phyloP scores from a whole-genome alignment of 2,113 vertebrate genomes.

The Malaclemys terrapin region DNA sequence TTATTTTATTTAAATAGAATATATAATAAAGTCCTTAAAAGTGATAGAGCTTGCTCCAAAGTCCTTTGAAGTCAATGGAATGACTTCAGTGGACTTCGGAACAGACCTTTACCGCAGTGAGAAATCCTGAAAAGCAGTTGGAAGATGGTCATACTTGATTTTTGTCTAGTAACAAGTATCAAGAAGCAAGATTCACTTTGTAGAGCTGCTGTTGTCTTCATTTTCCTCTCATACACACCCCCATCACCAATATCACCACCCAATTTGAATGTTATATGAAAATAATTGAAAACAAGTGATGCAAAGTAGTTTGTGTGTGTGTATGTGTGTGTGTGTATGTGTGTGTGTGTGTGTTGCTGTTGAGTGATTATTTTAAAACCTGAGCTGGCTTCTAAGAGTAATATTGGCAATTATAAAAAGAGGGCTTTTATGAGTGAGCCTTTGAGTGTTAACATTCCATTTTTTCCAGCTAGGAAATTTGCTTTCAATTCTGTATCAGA shows the following conservation, averaged over 20 bases:
- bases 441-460: conserved; percentile 13
- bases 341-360: neutral
- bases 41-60: neutral
- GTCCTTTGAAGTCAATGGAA: neutral
- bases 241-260: neutral
- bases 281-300: neutral
- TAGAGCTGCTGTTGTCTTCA: neutral
- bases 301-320: neutral
- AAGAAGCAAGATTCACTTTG: neutral
- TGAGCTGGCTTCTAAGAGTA: neutral
- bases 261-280: neutral
- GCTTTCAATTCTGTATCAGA: conserved; percentile 33
- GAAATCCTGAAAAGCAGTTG: neutral
- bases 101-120: neutral
- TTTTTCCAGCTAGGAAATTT: conserved; percentile 38
- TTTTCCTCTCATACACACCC: neutral
- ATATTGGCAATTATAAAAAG: conserved; percentile 21
- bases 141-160: neutral
- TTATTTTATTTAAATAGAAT: neutral
- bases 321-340: too few species aligned
- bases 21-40: neutral
- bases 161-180: neutral
- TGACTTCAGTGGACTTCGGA: neutral
- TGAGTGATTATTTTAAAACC: conserved; percentile 20
- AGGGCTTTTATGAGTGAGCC: neutral